A percentile compares a stretch with the other conserved stretches of the same genome.
Conservation (phyloP, 2,797 vertebrate genomes). For the Ficedula albicollis region DNA sequence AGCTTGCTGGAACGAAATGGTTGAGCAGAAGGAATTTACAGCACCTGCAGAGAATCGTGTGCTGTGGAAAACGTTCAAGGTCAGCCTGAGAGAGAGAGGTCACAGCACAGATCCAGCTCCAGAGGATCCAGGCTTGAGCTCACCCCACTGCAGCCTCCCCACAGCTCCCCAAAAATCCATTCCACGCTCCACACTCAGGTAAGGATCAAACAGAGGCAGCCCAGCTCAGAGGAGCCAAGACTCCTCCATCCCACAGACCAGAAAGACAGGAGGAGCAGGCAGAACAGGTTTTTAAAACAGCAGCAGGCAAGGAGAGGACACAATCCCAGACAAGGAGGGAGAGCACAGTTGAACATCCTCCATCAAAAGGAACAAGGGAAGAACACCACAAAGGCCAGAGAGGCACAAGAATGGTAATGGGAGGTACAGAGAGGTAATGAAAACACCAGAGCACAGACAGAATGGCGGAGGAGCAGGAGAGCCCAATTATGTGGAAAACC, state of each 20-base stretch:
- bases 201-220: neutral
- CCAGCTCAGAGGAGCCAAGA: neutral
- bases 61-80: conserved; percentile 52
- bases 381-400: neutral
- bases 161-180: neutral
- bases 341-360: neutral
- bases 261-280: conserved; percentile 27
- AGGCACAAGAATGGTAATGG: neutral
- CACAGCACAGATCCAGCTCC: conserved; percentile 18
- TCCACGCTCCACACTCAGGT: neutral
- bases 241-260: neutral
- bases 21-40: conserved; percentile 57
- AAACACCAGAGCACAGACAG: neutral
- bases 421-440: neutral
- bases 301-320: neutral
- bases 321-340: neutral
- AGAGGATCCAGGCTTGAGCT: neutral
- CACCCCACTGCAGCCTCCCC: neutral
- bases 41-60: conserved; percentile 57
- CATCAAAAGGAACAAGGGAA: neutral
- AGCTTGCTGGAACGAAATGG: conserved; percentile 61
- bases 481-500: neutral
- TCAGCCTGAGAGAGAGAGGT: neutral
- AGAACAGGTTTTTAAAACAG: conserved; percentile 28
- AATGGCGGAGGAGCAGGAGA: neutral